Evolutionary conservation across 2,888 invertebrate species (phyloP).

Genomic region (Macrosiphum euphorbiae): DNA sequence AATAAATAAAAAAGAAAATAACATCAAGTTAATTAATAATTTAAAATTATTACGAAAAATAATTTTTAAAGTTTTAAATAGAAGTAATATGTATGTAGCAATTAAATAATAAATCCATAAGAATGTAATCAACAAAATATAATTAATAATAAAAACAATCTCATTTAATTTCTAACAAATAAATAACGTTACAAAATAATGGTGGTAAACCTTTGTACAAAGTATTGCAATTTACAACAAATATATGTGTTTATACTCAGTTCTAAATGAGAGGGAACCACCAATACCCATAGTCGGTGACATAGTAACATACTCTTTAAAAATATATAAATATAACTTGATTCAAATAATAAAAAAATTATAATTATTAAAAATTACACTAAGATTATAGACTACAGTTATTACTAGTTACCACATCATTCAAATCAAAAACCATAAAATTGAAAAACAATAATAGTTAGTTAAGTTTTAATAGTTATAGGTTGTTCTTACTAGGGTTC

Average conservation of each 20-base stretch:
- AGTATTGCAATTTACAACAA: background rate
- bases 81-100: background rate
- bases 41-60: background rate
- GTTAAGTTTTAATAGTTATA: background rate
- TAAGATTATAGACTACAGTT: background rate
- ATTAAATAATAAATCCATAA: background rate
- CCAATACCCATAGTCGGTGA: background rate
- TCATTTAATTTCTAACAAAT: conserved; percentile 3
- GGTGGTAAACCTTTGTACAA: background rate
- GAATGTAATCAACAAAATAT: background rate
- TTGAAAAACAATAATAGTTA: background rate
- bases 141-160: background rate
- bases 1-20: background rate
- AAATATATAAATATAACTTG: background rate
- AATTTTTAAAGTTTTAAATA: background rate
- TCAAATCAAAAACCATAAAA: background rate
- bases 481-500: background rate
- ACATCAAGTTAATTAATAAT: background rate
- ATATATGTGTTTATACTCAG: background rate
- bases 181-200: conserved; percentile 5
- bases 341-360: background rate
- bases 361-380: background rate
- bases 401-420: background rate
- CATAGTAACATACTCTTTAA: background rate
- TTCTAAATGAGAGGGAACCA: background rate